These are phyloP conservation scores for Tubulanus polymorphus DNA, from an alignment of 2,888 invertebrate genomes.

Conservation along the genomic window DNA sequence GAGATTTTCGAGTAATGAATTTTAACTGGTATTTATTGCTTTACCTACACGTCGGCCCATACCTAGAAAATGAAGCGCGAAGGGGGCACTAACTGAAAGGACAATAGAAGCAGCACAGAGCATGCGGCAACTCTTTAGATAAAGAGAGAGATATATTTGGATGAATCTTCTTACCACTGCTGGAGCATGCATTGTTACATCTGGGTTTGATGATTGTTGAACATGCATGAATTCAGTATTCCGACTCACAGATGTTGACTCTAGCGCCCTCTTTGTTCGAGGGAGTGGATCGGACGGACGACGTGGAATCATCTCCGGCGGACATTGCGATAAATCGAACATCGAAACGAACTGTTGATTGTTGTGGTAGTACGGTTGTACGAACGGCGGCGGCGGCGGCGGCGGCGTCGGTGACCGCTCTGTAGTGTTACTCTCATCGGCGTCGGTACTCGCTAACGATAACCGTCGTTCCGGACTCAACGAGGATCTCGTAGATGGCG, in stretches of 20 bases:
- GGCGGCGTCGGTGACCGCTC: too few relatives aligned
- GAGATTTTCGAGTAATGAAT: too few relatives aligned
- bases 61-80: too few relatives aligned
- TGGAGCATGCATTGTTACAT: neutral
- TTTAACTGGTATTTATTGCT: too few relatives aligned
- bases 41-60: too few relatives aligned
- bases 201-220: neutral
- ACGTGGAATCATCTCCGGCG: neutral
- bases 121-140: too few relatives aligned
- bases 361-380: neutral
- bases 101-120: too few relatives aligned
- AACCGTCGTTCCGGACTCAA: neutral
- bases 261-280: neutral
- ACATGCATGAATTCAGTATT: conserved; percentile 1
- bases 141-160: too few relatives aligned
- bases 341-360: too few relatives aligned
- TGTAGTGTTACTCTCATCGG: neutral
- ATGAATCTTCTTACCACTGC: conserved; percentile 1
- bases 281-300: neutral
- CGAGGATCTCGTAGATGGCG: too few relatives aligned
- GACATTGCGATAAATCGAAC: too few relatives aligned
- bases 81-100: too few relatives aligned
- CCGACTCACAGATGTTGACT: conserved; percentile 1
- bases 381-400: neutral
- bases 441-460: neutral